Conservation (phyloP, 1,140 invertebrate species). For the Mamestra configurata region DNA sequence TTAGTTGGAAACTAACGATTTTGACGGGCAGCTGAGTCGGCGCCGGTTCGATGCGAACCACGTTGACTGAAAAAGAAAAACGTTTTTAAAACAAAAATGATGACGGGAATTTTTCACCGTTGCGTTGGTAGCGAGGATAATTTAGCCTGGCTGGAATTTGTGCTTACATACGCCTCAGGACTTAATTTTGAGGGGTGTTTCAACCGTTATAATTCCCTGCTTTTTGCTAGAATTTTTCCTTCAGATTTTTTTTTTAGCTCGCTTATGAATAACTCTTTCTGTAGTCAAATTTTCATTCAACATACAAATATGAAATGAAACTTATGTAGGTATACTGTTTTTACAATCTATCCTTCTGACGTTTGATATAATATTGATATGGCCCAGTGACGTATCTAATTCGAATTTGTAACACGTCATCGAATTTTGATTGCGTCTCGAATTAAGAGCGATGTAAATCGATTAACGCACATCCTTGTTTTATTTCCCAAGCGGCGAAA, state of each 20-base stretch:
- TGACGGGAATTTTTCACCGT: neutral
- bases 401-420: conserved; percentile 18
- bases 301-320: neutral
- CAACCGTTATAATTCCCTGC: conserved; percentile 1
- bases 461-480: conserved; percentile 30
- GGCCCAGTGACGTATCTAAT: neutral
- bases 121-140: conserved; percentile 12
- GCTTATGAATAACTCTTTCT: neutral
- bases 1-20: conserved; percentile 75
- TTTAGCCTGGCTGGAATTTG: conserved; percentile 16
- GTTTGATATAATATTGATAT: neutral
- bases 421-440: conserved; percentile 14
- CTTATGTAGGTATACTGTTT: neutral
- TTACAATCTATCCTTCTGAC: neutral
- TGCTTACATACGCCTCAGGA: conserved; percentile 1
- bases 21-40: conserved; percentile 81
- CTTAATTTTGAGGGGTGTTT: conserved; percentile 33
- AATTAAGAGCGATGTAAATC: conserved; percentile 33
- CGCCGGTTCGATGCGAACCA: conserved; percentile 73
- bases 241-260: neutral
- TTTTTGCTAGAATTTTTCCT: conserved; percentile 15
- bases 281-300: neutral
- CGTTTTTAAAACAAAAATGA: conserved; percentile 25
- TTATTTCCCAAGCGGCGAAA: neutral
- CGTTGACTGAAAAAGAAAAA: conserved; percentile 74